Percentiles rank a stretch among this genome's conserved stretches.
These are phyloP conservation scores for Haemorhous mexicanus DNA, from an alignment of 2,113 vertebrate genomes.

Conservation along the genomic window DNA sequence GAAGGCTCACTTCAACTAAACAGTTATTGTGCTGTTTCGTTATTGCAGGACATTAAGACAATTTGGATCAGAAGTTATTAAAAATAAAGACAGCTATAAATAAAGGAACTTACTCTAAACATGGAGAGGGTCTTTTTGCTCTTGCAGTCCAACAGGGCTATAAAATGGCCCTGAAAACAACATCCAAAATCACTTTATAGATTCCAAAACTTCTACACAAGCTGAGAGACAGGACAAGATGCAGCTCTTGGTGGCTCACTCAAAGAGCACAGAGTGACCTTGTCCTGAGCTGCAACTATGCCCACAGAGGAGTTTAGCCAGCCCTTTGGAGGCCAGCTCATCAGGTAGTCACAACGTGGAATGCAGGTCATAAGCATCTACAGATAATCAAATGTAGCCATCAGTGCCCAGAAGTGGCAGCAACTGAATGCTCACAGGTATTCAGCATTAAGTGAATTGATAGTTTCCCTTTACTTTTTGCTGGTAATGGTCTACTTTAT, in stretches of 20 bases:
- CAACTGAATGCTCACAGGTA: neutral
- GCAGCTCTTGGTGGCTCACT: neutral
- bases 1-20: neutral
- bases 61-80: neutral
- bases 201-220: neutral
- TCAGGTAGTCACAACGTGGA: neutral
- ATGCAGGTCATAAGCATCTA: neutral
- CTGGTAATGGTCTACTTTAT: slow-evolving; percentile 11
- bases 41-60: neutral
- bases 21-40: neutral
- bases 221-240: neutral
- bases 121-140: neutral
- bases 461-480: slow-evolving; percentile 8
- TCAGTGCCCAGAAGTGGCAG: neutral
- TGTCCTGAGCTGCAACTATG: neutral
- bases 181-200: neutral
- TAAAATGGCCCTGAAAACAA: neutral
- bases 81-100: neutral
- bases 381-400: neutral
- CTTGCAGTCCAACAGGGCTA: neutral
- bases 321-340: neutral
- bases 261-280: neutral
- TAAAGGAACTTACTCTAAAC: neutral
- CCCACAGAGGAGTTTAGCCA: neutral
- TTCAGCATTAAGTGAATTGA: neutral